These are phyloP conservation scores for Drosophila sordidula DNA, from an alignment of 2,888 invertebrate species.

Conservation along the genomic window DNA sequence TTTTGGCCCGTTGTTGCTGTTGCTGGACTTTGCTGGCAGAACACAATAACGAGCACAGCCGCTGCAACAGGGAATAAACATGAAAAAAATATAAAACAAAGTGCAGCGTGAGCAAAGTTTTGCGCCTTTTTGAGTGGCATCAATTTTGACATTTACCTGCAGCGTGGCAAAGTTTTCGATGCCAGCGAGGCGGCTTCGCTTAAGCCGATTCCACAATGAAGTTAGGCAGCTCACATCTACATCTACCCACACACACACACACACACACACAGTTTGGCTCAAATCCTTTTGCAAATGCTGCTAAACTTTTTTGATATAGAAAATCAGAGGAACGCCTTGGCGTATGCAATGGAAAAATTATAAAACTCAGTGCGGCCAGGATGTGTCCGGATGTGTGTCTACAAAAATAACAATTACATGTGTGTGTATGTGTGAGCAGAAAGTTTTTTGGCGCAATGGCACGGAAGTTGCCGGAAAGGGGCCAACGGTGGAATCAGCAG, in stretches of 20 bases:
- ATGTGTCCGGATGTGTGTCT: slow-evolving; percentile 69
- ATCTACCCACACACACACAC: slow-evolving; percentile 8
- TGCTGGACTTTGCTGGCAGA: slow-evolving; percentile 22
- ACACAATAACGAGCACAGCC: slow-evolving; percentile 40
- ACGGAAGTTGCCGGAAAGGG: slow-evolving; percentile 55
- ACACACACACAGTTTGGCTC: not conserved
- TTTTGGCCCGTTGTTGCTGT: slow-evolving; percentile 40
- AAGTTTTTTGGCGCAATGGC: slow-evolving; percentile 75
- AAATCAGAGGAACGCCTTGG: slow-evolving; percentile 56
- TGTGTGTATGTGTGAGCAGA: slow-evolving; percentile 34
- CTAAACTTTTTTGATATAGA: slow-evolving; percentile 62
- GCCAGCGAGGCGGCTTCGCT: slow-evolving; percentile 33
- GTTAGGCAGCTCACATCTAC: slow-evolving; percentile 23
- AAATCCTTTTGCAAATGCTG: slow-evolving; percentile 44
- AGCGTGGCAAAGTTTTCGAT: slow-evolving; percentile 67
- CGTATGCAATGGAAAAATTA: slow-evolving; percentile 61
- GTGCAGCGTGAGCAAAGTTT: slow-evolving; percentile 61
- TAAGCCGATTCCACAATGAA: slow-evolving; percentile 65
- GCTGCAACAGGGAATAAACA: slow-evolving; percentile 17
- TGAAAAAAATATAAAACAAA: slow-evolving; percentile 6
- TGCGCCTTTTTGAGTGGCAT: slow-evolving; percentile 77
- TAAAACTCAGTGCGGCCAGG: slow-evolving; percentile 51
- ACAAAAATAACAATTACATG: slow-evolving; percentile 60
- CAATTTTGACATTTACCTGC: slow-evolving; percentile 84
- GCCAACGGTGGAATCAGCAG: slow-evolving; percentile 17